A percentile compares a stretch with the other conserved stretches of the same genome.
Evolutionary conservation across 1,140 invertebrate species (phyloP).

Genomic region (Macrosteles quadrilineatus): DNA sequence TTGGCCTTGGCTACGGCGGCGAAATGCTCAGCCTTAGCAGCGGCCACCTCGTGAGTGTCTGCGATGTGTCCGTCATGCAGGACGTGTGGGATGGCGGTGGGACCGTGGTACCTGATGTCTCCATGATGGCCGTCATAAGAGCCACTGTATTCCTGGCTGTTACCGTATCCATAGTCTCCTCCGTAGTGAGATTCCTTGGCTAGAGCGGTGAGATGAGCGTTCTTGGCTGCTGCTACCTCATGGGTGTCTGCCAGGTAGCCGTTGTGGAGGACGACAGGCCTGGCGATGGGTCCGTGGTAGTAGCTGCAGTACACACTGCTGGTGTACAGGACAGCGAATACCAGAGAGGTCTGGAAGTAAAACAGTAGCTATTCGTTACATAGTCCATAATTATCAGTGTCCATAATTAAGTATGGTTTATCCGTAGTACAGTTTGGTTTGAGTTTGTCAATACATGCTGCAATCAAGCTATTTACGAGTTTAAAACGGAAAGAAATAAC

Average conservation of each 20-base stretch:
- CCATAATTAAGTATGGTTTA: too few species aligned
- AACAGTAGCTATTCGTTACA: too few species aligned
- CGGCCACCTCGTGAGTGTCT: constrained; percentile 36
- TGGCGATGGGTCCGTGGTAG: constrained; percentile 23
- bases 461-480: too few species aligned
- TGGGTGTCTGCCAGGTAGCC: constrained; percentile 36
- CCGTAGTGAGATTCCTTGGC: constrained; percentile 33
- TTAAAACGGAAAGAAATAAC: too few species aligned
- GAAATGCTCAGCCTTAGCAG: constrained; percentile 38
- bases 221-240: constrained; percentile 41
- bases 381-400: too few species aligned
- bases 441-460: too few species aligned
- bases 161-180: neutral
- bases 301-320: neutral
- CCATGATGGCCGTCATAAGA: neutral
- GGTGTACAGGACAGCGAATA: too few species aligned
- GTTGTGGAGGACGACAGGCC: neutral
- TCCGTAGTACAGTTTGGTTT: too few species aligned
- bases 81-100: constrained; percentile 29
- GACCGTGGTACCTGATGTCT: constrained; percentile 22
- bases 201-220: constrained; percentile 33
- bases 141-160: neutral
- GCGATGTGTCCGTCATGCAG: constrained; percentile 27
- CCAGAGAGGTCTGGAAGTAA: too few species aligned
- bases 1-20: constrained; percentile 28